These are phyloP conservation scores for Lasioglossum oenotherae DNA, from an alignment of 2,888 invertebrate species.

Conservation along the genomic window DNA sequence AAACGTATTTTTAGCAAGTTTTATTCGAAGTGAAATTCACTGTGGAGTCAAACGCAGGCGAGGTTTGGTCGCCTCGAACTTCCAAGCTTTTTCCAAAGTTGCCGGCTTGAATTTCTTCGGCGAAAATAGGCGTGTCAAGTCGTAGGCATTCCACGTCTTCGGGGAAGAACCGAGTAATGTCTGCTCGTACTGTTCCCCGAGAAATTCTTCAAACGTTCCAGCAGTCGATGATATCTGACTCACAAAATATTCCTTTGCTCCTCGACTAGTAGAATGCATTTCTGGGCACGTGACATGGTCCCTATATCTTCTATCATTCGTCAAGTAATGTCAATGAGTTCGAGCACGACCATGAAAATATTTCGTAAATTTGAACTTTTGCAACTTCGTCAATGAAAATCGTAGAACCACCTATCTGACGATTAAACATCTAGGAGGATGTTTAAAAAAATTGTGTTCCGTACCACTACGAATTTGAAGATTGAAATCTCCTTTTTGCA, in stretches of 20 bases:
- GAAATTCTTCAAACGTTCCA: constrained; percentile 20
- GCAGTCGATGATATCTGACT: constrained; percentile 46
- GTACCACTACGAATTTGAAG: neutral
- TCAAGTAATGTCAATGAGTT: neutral
- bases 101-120: neutral
- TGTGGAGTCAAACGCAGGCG: neutral
- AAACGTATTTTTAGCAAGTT: neutral
- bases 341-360: neutral
- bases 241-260: constrained; percentile 44
- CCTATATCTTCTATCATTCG: neutral
- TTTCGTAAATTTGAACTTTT: neutral
- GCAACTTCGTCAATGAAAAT: neutral
- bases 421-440: neutral
- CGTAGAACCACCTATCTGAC: neutral
- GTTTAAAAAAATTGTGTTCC: neutral
- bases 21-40: neutral
- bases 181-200: constrained; percentile 3
- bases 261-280: neutral
- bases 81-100: neutral
- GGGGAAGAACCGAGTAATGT: constrained; percentile 8
- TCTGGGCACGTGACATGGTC: neutral
- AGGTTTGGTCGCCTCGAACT: neutral
- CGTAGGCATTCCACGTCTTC: neutral
- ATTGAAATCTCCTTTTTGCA: neutral
- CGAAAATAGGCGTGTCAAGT: neutral